A percentile compares a stretch with the other conserved stretches of the same genome.
These are phyloP conservation scores for Synanceia verrucosa DNA, from an alignment of 2,797 vertebrate species.

Conservation along the genomic window DNA sequence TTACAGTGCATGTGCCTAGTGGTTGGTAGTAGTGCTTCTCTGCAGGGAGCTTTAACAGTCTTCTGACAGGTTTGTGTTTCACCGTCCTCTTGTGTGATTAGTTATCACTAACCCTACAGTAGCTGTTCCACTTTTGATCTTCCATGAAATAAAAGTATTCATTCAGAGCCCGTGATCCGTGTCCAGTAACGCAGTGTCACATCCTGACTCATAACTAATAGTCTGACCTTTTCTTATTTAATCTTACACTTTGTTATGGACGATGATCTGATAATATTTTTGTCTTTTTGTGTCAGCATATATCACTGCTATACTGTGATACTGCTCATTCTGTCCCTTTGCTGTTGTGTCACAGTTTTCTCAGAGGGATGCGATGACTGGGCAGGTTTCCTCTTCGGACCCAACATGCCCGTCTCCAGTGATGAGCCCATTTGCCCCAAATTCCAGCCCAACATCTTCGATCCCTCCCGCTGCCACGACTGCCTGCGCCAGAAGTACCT, in stretches of 20 bases:
- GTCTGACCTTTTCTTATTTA: not conserved
- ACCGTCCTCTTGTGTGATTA: slow-evolving; percentile 50
- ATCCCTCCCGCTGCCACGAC: slow-evolving; percentile 87
- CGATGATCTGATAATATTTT: not conserved
- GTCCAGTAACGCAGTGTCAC: not conserved
- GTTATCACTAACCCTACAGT: slow-evolving; percentile 46
- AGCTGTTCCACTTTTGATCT: slow-evolving; percentile 34
- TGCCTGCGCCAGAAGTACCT: slow-evolving; percentile 84
- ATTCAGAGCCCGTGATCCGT: slow-evolving; percentile 22
- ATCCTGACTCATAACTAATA: not conserved
- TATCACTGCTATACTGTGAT: not conserved
- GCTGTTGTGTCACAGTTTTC: slow-evolving; percentile 32
- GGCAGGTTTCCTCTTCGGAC: slow-evolving; percentile 19
- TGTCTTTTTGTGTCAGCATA: not conserved
- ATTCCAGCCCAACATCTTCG: slow-evolving; percentile 88
- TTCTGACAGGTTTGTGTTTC: slow-evolving; percentile 57
- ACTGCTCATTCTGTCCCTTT: not conserved
- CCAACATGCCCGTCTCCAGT: slow-evolving; percentile 78
- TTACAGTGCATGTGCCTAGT: slow-evolving; percentile 11
- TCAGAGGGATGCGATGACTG: slow-evolving; percentile 54
- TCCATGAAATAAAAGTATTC: slow-evolving; percentile 35
- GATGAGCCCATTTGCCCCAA: slow-evolving; percentile 79
- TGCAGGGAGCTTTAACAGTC: slow-evolving; percentile 10
- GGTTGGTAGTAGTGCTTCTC: slow-evolving; percentile 29
- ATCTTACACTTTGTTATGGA: not conserved